A percentile compares a stretch with the other conserved stretches of the same genome.
Conservation (phyloP, 2,113 vertebrate species). For the Peromyscus polionotus region DNA sequence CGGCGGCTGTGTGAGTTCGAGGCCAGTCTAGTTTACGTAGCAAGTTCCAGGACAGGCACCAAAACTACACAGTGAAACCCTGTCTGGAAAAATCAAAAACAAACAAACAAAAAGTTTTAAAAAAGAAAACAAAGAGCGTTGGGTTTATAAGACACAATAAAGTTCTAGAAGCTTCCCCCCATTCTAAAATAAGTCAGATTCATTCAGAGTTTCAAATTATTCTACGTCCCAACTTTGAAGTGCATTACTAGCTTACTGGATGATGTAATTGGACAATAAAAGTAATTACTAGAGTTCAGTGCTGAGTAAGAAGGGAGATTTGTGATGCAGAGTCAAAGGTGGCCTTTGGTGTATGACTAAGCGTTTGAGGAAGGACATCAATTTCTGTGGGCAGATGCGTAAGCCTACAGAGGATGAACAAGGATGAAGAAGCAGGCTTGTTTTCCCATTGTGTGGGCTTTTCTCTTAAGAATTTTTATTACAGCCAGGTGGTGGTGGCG, state of each 20-base stretch:
- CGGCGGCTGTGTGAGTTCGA: too few relatives aligned
- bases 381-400: background rate
- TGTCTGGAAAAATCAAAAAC: too few relatives aligned
- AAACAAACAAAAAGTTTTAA: background rate
- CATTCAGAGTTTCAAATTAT: background rate
- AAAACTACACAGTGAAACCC: too few relatives aligned
- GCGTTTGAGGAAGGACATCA: background rate
- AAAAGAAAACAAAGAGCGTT: background rate
- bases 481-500: background rate
- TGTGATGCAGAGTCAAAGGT: background rate
- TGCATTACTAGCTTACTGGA: background rate
- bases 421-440: background rate
- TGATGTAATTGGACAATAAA: background rate
- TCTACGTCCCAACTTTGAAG: background rate
- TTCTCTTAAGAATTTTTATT: background rate
- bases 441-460: constrained; percentile 26
- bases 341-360: background rate
- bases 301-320: background rate
- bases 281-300: background rate
- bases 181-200: constrained; percentile 57
- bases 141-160: constrained; percentile 1
- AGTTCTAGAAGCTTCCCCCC: background rate
- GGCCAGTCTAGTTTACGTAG: too few relatives aligned
- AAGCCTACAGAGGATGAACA: background rate
- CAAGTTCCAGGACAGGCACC: too few relatives aligned